Conservation (phyloP, 1,140 invertebrate species). For the Drosophila pachea region DNA sequence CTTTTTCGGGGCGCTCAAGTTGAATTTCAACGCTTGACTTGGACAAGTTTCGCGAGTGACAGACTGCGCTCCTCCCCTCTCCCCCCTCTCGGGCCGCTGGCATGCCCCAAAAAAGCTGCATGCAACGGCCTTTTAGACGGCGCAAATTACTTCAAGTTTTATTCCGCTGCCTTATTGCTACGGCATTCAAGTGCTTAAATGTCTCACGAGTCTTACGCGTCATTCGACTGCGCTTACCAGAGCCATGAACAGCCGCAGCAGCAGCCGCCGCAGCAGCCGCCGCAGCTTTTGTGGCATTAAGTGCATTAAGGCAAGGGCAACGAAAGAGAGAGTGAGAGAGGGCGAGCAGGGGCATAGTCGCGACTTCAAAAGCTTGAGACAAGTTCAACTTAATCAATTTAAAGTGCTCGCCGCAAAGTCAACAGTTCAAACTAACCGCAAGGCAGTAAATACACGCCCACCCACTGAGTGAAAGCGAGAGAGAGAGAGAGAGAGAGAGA, state of each 20-base stretch:
- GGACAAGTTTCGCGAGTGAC: conserved; percentile 51
- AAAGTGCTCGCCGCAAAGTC: conserved; percentile 74
- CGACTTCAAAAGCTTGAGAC: conserved; percentile 61
- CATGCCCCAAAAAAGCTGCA: conserved; percentile 1
- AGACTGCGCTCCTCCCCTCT: conserved; percentile 7
- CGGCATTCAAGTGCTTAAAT: conserved; percentile 74
- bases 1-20: conserved; percentile 58
- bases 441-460: conserved; percentile 31
- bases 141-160: conserved; percentile 67
- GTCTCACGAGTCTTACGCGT: conserved; percentile 65
- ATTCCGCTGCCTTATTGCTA: conserved; percentile 27
- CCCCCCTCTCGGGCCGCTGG: not conserved
- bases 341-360: conserved; percentile 6
- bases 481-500: not conserved
- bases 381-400: conserved; percentile 77
- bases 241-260: conserved; percentile 67
- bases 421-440: conserved; percentile 76
- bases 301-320: conserved; percentile 34
- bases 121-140: conserved; percentile 53
- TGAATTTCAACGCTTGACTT: conserved; percentile 75
- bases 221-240: conserved; percentile 36
- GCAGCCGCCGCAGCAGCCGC: conserved; percentile 47
- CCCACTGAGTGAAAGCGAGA: not conserved
- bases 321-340: conserved; percentile 9
- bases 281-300: conserved; percentile 58